Conservation (phyloP, 1,140 invertebrate species). For the Phocides pigmalion region DNA sequence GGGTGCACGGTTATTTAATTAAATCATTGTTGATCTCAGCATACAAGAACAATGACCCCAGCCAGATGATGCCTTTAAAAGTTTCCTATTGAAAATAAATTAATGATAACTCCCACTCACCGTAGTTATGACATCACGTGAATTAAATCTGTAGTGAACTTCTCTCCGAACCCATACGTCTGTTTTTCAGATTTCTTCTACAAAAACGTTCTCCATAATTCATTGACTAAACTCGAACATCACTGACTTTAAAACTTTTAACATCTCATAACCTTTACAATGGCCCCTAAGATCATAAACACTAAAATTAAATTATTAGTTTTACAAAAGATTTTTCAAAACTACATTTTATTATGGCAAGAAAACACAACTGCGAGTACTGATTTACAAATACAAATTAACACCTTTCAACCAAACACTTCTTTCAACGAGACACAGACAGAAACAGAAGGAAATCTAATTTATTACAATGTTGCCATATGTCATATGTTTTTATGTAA, state of each 20-base stretch:
- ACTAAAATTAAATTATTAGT: too few species aligned
- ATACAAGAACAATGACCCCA: constrained; percentile 58
- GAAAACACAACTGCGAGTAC: constrained; percentile 2
- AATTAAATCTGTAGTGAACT: constrained; percentile 27
- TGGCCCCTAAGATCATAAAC: too few species aligned
- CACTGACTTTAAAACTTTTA: not conserved
- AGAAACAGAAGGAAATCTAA: too few species aligned
- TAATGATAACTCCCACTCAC: constrained; percentile 49
- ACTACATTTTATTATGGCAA: not conserved
- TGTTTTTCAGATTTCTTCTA: constrained; percentile 4
- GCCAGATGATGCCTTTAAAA: constrained; percentile 29
- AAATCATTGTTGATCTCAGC: constrained; percentile 40
- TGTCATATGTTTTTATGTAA: too few species aligned
- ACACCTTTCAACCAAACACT: too few species aligned
- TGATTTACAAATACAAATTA: not conserved
- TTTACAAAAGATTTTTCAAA: not conserved
- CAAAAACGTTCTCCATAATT: constrained; percentile 37
- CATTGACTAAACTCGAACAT: constrained; percentile 36
- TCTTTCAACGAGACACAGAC: too few species aligned
- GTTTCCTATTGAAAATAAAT: constrained; percentile 39
- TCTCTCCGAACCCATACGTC: not conserved
- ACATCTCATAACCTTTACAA: too few species aligned
- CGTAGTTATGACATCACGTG: constrained; percentile 57
- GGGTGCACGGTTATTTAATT: constrained; percentile 54
- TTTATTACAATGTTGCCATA: too few species aligned